These are phyloP conservation scores for Antitype chi DNA, from an alignment of 2,888 invertebrate genomes.

Conservation along the genomic window DNA sequence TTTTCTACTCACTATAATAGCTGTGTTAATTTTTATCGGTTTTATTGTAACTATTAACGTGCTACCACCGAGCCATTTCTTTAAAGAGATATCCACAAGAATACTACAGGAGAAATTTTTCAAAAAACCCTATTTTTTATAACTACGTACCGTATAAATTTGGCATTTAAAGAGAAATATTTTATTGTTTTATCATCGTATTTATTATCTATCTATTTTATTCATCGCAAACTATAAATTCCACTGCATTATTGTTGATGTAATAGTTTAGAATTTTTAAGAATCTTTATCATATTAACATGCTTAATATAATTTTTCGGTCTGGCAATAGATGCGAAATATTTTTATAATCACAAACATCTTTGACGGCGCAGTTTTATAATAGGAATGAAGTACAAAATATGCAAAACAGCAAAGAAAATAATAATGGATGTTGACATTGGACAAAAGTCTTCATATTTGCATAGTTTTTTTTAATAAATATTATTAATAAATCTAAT, in stretches of 20 bases:
- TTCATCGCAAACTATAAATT: slow-evolving; percentile 85
- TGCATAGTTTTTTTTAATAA: slow-evolving; percentile 29
- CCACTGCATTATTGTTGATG: slow-evolving; percentile 83
- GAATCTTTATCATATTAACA: slow-evolving; percentile 58
- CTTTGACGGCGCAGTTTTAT: slow-evolving; percentile 38
- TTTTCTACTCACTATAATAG: slow-evolving; percentile 86
- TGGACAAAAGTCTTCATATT: slow-evolving; percentile 56
- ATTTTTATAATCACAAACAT: slow-evolving; percentile 57
- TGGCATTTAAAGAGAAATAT: slow-evolving; percentile 85
- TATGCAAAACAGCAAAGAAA: slow-evolving; percentile 40
- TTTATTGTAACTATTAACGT: slow-evolving; percentile 79
- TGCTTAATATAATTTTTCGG: slow-evolving; percentile 62
- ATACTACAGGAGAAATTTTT: slow-evolving; percentile 85
- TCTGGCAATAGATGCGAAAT: slow-evolving; percentile 62
- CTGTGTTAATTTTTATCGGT: slow-evolving; percentile 79
- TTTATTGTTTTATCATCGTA: slow-evolving; percentile 82
- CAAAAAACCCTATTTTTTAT: slow-evolving; percentile 83
- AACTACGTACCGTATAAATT: slow-evolving; percentile 87
- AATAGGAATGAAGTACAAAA: slow-evolving; percentile 37
- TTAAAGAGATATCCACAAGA: slow-evolving; percentile 81
- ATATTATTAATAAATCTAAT: slow-evolving; percentile 31
- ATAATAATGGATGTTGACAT: slow-evolving; percentile 20
- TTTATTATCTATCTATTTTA: slow-evolving; percentile 80
- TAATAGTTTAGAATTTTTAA: slow-evolving; percentile 71
- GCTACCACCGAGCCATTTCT: slow-evolving; percentile 76